Evolutionary conservation across 2,888 invertebrate genomes (phyloP).

Genomic region (Diarsia brunnea): DNA sequence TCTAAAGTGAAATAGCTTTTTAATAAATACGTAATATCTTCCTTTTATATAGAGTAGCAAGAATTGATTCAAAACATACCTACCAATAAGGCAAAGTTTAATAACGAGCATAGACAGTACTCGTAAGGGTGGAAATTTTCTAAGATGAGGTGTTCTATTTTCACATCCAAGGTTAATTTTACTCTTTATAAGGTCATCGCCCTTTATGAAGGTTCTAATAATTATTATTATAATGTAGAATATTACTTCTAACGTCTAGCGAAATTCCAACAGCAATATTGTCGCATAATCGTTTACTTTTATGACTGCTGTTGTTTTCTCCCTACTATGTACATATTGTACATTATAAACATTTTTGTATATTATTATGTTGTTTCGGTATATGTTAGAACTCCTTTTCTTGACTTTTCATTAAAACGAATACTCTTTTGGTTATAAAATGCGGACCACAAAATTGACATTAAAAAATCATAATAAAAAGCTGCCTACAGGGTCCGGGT

Average conservation of each 20-base stretch:
- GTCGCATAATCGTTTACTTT: conserved; percentile 59
- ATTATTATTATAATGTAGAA: conserved; percentile 48
- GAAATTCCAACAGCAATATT: conserved; percentile 54
- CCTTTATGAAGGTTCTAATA: conserved; percentile 34
- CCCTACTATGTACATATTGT: conserved; percentile 36
- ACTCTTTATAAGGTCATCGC: conserved; percentile 8
- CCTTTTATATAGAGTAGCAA: neutral
- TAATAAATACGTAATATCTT: neutral
- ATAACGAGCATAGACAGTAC: neutral
- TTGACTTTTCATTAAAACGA: conserved; percentile 8
- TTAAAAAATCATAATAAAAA: neutral
- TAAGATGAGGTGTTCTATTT: conserved; percentile 1
- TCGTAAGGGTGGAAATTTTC: neutral
- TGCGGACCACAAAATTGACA: too few relatives aligned
- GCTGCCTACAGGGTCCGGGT: neutral
- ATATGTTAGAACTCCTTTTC: neutral
- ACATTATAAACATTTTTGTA: conserved; percentile 17
- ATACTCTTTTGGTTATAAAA: neutral
- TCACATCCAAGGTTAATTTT: conserved; percentile 13
- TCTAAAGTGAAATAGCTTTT: neutral
- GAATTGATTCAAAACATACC: neutral
- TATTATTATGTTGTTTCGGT: neutral
- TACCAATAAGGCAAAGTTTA: neutral
- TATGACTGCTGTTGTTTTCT: conserved; percentile 39
- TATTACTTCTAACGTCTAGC: conserved; percentile 48